Conservation (phyloP, 2,113 vertebrate genomes). For the Azemiops feae region DNA sequence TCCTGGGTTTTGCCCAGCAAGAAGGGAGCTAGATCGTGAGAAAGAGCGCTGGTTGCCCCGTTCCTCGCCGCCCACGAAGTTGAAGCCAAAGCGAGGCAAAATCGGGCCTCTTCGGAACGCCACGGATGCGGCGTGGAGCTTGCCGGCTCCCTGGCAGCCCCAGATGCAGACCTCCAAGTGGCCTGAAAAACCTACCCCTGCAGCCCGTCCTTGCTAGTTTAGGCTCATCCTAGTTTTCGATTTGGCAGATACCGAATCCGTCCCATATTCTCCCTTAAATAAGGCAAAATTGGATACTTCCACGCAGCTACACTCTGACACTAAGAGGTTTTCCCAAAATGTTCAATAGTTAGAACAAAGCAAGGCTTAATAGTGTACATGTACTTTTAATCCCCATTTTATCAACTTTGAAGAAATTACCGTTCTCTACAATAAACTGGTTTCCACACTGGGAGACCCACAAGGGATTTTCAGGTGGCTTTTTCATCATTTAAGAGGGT, state of each 20-base stretch:
- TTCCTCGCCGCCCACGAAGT: conserved; percentile 33
- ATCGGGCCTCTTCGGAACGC: conserved; percentile 61
- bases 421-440: background rate
- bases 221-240: background rate
- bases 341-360: background rate
- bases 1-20: background rate
- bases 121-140: conserved; percentile 75
- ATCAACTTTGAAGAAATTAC: background rate
- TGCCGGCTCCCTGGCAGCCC: conserved; percentile 40
- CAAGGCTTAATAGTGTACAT: background rate
- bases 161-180: background rate
- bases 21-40: background rate
- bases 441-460: background rate
- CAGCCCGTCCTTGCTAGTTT: background rate
- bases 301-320: background rate
- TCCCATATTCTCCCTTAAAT: background rate
- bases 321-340: background rate
- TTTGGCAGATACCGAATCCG: background rate
- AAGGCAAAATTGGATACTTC: accelerated
- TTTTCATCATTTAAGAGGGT: background rate
- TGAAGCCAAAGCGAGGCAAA: conserved; percentile 28
- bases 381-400: background rate
- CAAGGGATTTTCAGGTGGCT: background rate
- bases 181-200: background rate
- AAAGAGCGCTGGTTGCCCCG: background rate